phyloP scores from a whole-genome alignment of 1,140 invertebrate species.

The Druon quercuslanigerum region DNA sequence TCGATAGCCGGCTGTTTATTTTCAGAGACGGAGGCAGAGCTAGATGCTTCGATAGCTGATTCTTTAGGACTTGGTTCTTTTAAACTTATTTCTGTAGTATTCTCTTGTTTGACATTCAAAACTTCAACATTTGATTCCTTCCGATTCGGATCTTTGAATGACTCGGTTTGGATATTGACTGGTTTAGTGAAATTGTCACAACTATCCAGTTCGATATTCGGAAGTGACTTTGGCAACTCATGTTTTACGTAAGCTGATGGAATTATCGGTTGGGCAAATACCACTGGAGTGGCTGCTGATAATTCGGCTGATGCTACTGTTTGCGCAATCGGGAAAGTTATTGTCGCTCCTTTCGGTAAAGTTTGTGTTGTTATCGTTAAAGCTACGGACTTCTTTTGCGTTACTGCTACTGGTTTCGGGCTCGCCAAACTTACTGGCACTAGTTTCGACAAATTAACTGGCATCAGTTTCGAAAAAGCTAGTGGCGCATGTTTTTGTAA shows the following conservation, averaged over 20 bases:
- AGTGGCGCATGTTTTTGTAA: neutral
- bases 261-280: neutral
- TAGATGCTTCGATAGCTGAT: too few species aligned
- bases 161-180: neutral
- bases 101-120: neutral
- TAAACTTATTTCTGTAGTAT: neutral
- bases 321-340: too few species aligned
- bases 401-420: neutral
- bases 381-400: neutral
- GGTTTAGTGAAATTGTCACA: neutral
- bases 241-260: neutral
- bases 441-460: neutral
- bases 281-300: neutral
- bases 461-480: conserved; percentile 4
- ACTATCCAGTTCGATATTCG: neutral
- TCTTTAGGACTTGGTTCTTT: neutral
- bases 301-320: neutral
- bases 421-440: neutral
- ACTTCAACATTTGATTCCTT: neutral
- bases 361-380: too few species aligned
- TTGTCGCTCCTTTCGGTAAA: too few species aligned
- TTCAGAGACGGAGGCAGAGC: neutral
- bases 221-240: neutral
- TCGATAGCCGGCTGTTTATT: conserved; percentile 39
- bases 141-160: neutral